A percentile compares a stretch with the other conserved stretches of the same genome.
Evolutionary conservation across 2,797 vertebrate species (phyloP).

Genomic region (Helicolenus hilgendorfi): DNA sequence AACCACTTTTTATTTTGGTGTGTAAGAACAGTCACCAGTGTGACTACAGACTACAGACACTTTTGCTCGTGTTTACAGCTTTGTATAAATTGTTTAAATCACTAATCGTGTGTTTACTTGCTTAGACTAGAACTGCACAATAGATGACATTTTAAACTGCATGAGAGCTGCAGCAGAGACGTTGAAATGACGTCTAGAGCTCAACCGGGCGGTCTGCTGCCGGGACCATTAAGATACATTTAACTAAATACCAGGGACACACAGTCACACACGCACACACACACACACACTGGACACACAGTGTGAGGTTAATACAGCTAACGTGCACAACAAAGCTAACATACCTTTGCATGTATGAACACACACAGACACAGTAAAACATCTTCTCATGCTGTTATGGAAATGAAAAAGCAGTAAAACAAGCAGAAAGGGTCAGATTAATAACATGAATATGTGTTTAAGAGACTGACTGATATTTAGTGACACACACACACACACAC

Average conservation of each 20-base stretch:
- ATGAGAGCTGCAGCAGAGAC: neutral
- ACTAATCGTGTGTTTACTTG: neutral
- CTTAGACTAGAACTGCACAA: neutral
- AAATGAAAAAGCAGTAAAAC: conserved; percentile 51
- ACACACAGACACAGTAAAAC: conserved; percentile 35
- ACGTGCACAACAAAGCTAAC: neutral
- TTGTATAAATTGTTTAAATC: neutral
- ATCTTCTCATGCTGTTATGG: conserved; percentile 47
- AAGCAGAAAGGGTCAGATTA: conserved; percentile 40
- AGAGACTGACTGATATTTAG: neutral
- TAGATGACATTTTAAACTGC: neutral
- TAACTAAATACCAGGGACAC: conserved; percentile 24
- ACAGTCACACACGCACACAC: neutral
- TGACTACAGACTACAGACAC: neutral
- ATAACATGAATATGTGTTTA: neutral
- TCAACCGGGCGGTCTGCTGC: conserved; percentile 22
- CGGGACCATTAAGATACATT: conserved; percentile 44
- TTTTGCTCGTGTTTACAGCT: neutral
- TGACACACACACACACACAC: neutral
- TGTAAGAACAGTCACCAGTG: neutral
- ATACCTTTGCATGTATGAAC: neutral
- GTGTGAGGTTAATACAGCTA: neutral
- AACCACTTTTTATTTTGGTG: neutral
- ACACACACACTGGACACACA: neutral
- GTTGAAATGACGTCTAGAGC: neutral